These are phyloP conservation scores for Gadus chalcogrammus DNA, from an alignment of 2,113 vertebrate species.

Conservation along the genomic window DNA sequence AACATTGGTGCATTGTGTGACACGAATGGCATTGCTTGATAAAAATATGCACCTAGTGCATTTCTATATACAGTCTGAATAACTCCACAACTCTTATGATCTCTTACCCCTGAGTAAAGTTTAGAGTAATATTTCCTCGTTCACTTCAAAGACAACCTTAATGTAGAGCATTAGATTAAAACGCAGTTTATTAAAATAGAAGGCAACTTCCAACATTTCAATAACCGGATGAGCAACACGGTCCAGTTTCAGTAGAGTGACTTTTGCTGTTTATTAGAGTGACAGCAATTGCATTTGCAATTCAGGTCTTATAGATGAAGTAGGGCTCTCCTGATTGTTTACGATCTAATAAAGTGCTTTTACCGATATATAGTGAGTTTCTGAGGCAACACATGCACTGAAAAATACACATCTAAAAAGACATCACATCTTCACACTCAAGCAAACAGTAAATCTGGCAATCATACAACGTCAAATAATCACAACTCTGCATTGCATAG, in stretches of 20 bases:
- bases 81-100: too few relatives aligned
- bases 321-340: slow-evolving; percentile 21
- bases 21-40: not conserved
- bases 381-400: slow-evolving; percentile 4
- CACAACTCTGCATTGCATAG: not conserved
- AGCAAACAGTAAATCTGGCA: not conserved
- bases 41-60: not conserved
- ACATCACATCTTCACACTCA: too few relatives aligned
- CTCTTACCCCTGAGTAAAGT: too few relatives aligned
- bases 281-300: not conserved
- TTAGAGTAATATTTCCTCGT: too few relatives aligned
- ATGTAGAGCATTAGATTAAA: too few relatives aligned
- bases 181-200: too few relatives aligned
- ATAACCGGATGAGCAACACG: slow-evolving; percentile 21
- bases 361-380: not conserved
- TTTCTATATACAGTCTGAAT: too few relatives aligned
- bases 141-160: too few relatives aligned
- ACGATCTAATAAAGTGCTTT: slow-evolving; percentile 12
- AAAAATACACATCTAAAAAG: not conserved
- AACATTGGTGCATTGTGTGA: not conserved
- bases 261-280: slow-evolving; percentile 1
- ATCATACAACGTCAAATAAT: not conserved
- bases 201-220: not conserved
- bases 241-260: not conserved
- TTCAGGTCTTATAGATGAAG: slow-evolving; percentile 4